Conservation (phyloP, 2,113 vertebrate genomes). For the Syngnathus floridae region DNA sequence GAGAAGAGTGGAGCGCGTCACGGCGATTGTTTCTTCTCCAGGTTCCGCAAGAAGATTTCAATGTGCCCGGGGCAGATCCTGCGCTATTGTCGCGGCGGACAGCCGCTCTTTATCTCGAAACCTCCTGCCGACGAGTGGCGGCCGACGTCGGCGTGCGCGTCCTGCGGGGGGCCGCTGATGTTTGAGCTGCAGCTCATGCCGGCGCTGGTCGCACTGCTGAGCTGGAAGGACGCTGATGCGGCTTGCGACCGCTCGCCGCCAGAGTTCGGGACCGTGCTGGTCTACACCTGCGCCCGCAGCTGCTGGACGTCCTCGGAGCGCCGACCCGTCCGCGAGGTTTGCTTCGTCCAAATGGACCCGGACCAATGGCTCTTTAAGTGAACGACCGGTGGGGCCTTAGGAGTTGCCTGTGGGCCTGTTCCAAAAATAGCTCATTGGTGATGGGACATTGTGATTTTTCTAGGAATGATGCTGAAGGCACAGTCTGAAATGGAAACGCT, state of each 20-base stretch:
- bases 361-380: conserved; percentile 60
- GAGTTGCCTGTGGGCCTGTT: background rate
- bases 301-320: conserved; percentile 30
- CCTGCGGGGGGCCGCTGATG: conserved; percentile 34
- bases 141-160: conserved; percentile 11
- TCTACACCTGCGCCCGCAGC: conserved; percentile 51
- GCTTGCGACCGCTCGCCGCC: background rate
- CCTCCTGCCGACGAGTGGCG: conserved; percentile 1
- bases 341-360: conserved; percentile 42
- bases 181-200: conserved; percentile 68
- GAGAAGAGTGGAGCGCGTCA: conserved; percentile 53
- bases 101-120: conserved; percentile 38
- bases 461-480: background rate
- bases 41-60: conserved; percentile 55
- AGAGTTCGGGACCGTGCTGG: conserved; percentile 60
- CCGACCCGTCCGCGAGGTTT: conserved; percentile 40
- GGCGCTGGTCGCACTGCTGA: conserved; percentile 49
- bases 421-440: no score
- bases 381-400: background rate
- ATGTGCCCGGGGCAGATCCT: conserved; percentile 55
- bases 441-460: background rate
- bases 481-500: no score
- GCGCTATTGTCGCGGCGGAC: conserved; percentile 44
- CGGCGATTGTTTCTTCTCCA: conserved; percentile 49
- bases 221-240: rapidly evolving